Conservation (phyloP, 2,888 invertebrate genomes). For the Thumatha senex region DNA sequence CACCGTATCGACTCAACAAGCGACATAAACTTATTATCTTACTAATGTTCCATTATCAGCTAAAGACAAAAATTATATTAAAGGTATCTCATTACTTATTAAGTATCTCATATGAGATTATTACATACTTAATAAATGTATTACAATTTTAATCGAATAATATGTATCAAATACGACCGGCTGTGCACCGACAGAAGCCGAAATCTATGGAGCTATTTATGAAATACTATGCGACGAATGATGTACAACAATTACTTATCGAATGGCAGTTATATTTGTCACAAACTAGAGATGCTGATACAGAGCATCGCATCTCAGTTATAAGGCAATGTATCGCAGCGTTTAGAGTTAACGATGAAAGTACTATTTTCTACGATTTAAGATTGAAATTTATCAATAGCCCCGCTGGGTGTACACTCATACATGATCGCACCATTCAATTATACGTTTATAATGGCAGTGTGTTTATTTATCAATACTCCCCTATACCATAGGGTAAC, state of each 20-base stretch:
- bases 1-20: constrained; percentile 54
- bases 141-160: constrained; percentile 81
- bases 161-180: constrained; percentile 80
- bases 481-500: constrained; percentile 48
- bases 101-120: constrained; percentile 76
- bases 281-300: constrained; percentile 55
- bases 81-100: constrained; percentile 74
- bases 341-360: constrained; percentile 47
- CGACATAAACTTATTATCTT: constrained; percentile 78
- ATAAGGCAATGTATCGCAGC: constrained; percentile 74
- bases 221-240: constrained; percentile 66
- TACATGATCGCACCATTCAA: constrained; percentile 61
- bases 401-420: constrained; percentile 52
- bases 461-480: constrained; percentile 67
- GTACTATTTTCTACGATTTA: constrained; percentile 45
- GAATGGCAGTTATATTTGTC: constrained; percentile 80
- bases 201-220: constrained; percentile 71
- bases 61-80: constrained; percentile 83
- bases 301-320: constrained; percentile 45
- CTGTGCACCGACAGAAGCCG: constrained; percentile 77
- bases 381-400: constrained; percentile 41
- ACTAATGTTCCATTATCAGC: constrained; percentile 78
- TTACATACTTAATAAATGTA: constrained; percentile 79
- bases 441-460: constrained; percentile 75
- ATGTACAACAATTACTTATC: constrained; percentile 76